A percentile compares a stretch with the other conserved stretches of the same genome.
Evolutionary conservation across 2,888 invertebrate species (phyloP).

Genomic region (Dysmachus trigonus): DNA sequence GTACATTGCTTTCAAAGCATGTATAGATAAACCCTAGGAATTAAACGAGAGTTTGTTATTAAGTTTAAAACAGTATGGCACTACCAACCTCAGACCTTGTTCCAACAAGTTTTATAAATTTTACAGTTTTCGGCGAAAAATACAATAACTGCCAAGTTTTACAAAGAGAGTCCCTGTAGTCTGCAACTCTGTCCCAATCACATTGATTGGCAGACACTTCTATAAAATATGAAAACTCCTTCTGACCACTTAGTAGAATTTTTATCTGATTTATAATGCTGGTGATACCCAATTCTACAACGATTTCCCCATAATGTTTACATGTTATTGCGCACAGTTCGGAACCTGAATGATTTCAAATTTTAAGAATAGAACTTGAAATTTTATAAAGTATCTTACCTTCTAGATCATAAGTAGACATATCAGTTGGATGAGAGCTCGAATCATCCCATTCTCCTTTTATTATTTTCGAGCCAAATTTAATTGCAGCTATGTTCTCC

Average conservation of each 20-base stretch:
- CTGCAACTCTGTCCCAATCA: constrained; percentile 93
- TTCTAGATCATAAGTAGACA: constrained; percentile 89
- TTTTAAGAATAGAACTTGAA: not conserved
- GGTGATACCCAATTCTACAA: constrained; percentile 82
- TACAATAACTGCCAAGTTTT: constrained; percentile 96
- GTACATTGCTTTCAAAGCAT: constrained; percentile 90
- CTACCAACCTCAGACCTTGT: constrained; percentile 77
- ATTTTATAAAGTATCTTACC: constrained; percentile 69
- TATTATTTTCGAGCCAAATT: constrained; percentile 85
- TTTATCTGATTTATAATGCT: constrained; percentile 94
- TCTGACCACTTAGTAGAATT: constrained; percentile 86
- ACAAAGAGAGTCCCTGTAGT: constrained; percentile 91
- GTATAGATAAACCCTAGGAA: constrained; percentile 83
- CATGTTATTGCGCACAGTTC: constrained; percentile 88
- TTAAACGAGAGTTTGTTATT: not conserved
- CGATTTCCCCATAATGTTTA: constrained; percentile 80
- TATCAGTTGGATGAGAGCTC: constrained; percentile 86
- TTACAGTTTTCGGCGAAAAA: constrained; percentile 88
- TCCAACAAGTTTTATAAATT: constrained; percentile 83
- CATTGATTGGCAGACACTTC: constrained; percentile 95
- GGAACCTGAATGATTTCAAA: constrained; percentile 68
- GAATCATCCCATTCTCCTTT: constrained; percentile 82
- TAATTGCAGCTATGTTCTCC: constrained; percentile 88
- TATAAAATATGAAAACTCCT: constrained; percentile 70
- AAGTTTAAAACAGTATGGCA: not conserved